Conservation (phyloP, 1,140 invertebrate species). For the Bombus waltoni region DNA sequence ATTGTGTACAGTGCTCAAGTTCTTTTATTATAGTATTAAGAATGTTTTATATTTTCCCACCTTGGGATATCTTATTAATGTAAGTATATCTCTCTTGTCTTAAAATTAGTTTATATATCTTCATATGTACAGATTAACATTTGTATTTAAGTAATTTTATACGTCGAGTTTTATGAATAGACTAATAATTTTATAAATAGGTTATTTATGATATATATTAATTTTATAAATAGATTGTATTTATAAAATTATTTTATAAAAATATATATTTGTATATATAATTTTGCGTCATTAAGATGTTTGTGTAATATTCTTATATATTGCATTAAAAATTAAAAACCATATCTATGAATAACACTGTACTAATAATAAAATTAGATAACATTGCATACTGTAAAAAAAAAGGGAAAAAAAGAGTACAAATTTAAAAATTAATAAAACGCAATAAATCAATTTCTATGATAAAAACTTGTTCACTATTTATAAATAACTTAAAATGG, state of each 20-base stretch:
- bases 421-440: constrained; percentile 11
- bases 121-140: neutral
- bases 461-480: constrained; percentile 4
- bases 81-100: constrained; percentile 1
- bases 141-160: constrained; percentile 2
- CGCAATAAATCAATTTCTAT: neutral
- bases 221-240: neutral
- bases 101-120: constrained; percentile 3
- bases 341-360: constrained; percentile 1
- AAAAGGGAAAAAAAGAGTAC: constrained; percentile 2
- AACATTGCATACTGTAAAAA: constrained; percentile 1
- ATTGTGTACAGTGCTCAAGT: constrained; percentile 8
- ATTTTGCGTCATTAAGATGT: constrained; percentile 27
- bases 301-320: constrained; percentile 5
- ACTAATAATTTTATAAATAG: too few relatives aligned
- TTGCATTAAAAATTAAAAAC: constrained; percentile 21
- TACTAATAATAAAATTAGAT: constrained; percentile 15
- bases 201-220: too few relatives aligned
- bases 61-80: neutral
- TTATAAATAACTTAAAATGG: constrained; percentile 20
- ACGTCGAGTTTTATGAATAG: constrained; percentile 8
- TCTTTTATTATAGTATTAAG: neutral
- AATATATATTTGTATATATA: constrained; percentile 44
- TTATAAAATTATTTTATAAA: constrained; percentile 34
- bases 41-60: neutral